phyloP scores from a whole-genome alignment of 2,888 invertebrate genomes.

The Eurois occulta region DNA sequence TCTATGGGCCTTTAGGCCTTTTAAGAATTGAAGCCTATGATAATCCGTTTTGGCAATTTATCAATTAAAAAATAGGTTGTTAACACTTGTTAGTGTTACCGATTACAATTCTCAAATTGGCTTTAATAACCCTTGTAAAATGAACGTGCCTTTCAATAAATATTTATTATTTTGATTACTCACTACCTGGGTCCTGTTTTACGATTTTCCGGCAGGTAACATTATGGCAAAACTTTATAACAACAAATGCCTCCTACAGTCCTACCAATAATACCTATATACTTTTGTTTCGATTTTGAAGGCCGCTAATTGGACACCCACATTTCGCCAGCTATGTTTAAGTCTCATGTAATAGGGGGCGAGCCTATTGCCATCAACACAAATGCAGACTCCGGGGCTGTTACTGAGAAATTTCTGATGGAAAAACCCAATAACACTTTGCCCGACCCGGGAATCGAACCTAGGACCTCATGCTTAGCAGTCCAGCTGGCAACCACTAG shows the following conservation, averaged over 20 bases:
- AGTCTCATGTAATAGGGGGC: too few relatives aligned
- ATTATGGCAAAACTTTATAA: neutral
- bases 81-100: neutral
- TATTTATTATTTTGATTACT: constrained; percentile 2
- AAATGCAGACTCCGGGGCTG: too few relatives aligned
- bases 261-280: too few relatives aligned
- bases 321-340: too few relatives aligned
- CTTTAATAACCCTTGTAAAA: neutral
- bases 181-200: neutral
- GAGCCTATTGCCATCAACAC: too few relatives aligned
- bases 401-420: too few relatives aligned
- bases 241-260: neutral
- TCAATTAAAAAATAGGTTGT: neutral
- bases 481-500: too few relatives aligned
- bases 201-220: neutral
- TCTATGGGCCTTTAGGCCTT: neutral
- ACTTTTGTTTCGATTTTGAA: neutral
- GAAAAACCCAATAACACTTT: too few relatives aligned
- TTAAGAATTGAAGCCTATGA: neutral
- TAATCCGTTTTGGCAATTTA: neutral
- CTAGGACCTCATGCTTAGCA: too few relatives aligned
- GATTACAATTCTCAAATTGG: neutral
- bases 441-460: too few relatives aligned
- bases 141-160: neutral
- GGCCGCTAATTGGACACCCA: neutral